These are phyloP conservation scores for Torymus auratus DNA, from an alignment of 2,888 invertebrate species.

Conservation along the genomic window DNA sequence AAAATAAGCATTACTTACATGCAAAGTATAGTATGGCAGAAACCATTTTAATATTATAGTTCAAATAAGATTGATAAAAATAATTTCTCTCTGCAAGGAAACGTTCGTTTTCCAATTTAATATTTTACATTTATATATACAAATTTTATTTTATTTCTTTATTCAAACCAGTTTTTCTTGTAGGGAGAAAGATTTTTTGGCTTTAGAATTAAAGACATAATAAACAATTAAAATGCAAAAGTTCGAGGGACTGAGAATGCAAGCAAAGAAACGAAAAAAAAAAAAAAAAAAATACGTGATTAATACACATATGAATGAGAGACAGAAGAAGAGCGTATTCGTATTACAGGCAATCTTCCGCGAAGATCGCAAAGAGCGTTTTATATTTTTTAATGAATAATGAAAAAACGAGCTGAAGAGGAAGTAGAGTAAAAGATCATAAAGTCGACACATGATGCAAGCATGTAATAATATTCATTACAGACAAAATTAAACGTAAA, in stretches of 20 bases:
- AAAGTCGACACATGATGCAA: conserved; percentile 18
- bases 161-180: conserved; percentile 27
- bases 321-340: conserved; percentile 32
- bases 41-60: conserved; percentile 41
- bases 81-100: conserved; percentile 47
- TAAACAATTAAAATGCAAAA: conserved; percentile 27
- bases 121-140: not conserved
- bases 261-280: conserved; percentile 24
- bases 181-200: conserved; percentile 25
- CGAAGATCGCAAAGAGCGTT: conserved; percentile 54
- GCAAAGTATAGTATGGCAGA: conserved; percentile 93
- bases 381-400: conserved; percentile 55
- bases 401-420: conserved; percentile 6
- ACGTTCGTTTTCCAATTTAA: not conserved
- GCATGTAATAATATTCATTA: conserved; percentile 41
- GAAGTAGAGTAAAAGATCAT: conserved; percentile 17
- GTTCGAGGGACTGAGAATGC: conserved; percentile 19
- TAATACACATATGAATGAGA: conserved; percentile 16
- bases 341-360: conserved; percentile 53
- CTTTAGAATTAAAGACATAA: conserved; percentile 30
- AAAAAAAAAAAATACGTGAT: conserved; percentile 38
- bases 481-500: conserved; percentile 23
- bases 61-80: conserved; percentile 25
- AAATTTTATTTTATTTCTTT: not conserved
- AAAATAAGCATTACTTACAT: conserved; percentile 93